A percentile compares a stretch with the other conserved stretches of the same genome.
These are phyloP conservation scores for Eupristina koningsbergeri DNA, from an alignment of 1,140 invertebrate genomes.

Conservation along the genomic window DNA sequence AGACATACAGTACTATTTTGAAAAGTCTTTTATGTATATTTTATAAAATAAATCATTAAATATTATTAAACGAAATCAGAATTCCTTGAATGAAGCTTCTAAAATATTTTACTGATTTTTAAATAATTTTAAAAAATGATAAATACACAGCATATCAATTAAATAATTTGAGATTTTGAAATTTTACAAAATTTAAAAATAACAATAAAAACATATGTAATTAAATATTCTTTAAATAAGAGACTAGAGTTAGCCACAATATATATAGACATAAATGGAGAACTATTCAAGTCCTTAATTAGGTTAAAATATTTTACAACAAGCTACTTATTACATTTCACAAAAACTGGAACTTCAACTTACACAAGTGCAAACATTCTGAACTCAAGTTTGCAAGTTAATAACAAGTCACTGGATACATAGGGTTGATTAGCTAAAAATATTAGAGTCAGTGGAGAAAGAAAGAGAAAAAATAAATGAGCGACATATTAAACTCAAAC, in stretches of 20 bases:
- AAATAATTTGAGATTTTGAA: background rate
- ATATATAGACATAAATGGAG: no score
- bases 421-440: conserved; percentile 30
- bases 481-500: conserved; percentile 67
- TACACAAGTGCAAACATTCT: background rate
- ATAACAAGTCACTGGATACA: conserved; percentile 49
- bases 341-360: background rate
- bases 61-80: no score
- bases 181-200: background rate
- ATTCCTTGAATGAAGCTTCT: no score
- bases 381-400: background rate
- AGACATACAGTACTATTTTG: no score
- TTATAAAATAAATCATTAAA: no score
- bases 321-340: background rate
- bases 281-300: no score
- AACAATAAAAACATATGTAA: background rate
- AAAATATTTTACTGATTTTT: no score
- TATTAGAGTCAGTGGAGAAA: conserved; percentile 1
- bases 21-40: no score
- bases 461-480: conserved; percentile 61
- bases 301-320: background rate
- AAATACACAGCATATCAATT: no score
- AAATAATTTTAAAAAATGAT: no score
- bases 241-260: conserved; percentile 43
- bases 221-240: conserved; percentile 63